Evolutionary conservation across 2,888 invertebrate species (phyloP).

Genomic region (Gortyna flavago): DNA sequence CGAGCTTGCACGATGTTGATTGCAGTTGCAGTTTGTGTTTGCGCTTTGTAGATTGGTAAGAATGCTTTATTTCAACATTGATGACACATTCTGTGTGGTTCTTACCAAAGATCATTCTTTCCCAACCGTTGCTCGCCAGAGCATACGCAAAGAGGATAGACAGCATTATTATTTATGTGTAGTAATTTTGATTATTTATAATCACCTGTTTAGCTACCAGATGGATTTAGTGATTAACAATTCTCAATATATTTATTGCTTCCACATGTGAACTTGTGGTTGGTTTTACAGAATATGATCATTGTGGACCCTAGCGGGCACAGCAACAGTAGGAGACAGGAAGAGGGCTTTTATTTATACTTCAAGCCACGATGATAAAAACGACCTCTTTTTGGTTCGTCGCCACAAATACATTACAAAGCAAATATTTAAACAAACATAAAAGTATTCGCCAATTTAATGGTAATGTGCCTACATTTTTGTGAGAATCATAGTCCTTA

Average conservation of each 20-base stretch:
- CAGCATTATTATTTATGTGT: background rate
- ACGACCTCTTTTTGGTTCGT: background rate
- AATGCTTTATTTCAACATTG: background rate
- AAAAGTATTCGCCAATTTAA: too few species aligned
- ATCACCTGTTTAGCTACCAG: background rate
- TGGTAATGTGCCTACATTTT: too few species aligned
- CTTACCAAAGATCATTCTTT: background rate
- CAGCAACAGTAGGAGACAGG: too few species aligned
- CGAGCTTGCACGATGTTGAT: slow-evolving; percentile 26
- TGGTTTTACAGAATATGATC: too few species aligned
- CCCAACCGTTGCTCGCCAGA: background rate
- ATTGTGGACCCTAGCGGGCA: too few species aligned
- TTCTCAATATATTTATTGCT: too few species aligned
- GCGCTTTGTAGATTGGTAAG: background rate
- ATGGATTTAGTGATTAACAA: background rate
- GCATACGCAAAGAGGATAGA: background rate
- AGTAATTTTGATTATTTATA: background rate
- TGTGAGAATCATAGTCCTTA: too few species aligned
- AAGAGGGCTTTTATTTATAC: too few species aligned
- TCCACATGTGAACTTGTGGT: too few species aligned
- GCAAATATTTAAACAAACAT: background rate
- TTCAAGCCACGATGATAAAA: too few species aligned
- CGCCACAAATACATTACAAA: background rate
- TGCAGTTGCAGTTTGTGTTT: background rate
- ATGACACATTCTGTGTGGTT: background rate